phyloP scores from a whole-genome alignment of 1,140 invertebrate species.

The Calliopsis andreniformis region DNA sequence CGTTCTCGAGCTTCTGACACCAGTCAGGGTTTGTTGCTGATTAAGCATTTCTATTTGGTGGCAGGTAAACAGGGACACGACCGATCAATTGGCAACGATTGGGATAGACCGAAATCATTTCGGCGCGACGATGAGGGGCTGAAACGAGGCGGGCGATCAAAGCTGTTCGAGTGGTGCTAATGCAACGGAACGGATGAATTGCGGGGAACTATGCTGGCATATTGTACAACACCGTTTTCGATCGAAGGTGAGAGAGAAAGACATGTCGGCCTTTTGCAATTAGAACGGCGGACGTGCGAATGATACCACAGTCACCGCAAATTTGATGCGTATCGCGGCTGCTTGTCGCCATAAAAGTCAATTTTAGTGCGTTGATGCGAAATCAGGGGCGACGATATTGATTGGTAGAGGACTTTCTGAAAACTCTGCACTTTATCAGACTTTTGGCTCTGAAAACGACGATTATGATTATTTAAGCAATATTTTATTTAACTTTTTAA shows the following conservation, averaged over 20 bases:
- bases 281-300: too few species aligned
- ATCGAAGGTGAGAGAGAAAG: slow-evolving; percentile 27
- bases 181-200: slow-evolving; percentile 21
- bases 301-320: too few species aligned
- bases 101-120: not conserved
- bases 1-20: not conserved
- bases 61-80: slow-evolving; percentile 5
- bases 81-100: not conserved
- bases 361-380: too few species aligned
- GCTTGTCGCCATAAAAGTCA: too few species aligned
- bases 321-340: too few species aligned
- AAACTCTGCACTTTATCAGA: too few species aligned
- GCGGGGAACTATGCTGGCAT: slow-evolving; percentile 36
- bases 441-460: too few species aligned
- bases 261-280: too few species aligned
- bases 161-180: not conserved
- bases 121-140: not conserved
- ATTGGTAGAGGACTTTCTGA: too few species aligned
- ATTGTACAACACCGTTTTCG: slow-evolving; percentile 18
- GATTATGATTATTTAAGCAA: too few species aligned
- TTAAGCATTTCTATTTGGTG: not conserved
- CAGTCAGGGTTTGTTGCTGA: not conserved
- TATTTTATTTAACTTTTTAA: too few species aligned
- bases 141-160: not conserved
- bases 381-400: too few species aligned